A percentile compares a stretch with the other conserved stretches of the same genome.
Conservation (phyloP, 2,113 vertebrate genomes). For the Lucifuga dentata region DNA sequence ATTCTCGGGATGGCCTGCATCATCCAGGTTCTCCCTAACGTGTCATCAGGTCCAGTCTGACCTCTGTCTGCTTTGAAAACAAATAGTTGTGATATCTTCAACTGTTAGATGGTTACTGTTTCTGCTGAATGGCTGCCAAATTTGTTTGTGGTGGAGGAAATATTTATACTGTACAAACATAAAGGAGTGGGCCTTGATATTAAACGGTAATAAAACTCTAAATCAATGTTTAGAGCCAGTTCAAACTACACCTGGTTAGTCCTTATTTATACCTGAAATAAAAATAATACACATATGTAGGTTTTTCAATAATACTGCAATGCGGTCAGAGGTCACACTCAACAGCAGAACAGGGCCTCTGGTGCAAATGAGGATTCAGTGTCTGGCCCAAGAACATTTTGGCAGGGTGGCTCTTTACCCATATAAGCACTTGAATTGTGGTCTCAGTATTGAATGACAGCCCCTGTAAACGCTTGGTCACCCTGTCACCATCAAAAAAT, state of each 20-base stretch:
- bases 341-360: neutral
- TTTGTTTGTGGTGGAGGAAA: conserved; percentile 3
- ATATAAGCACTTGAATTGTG: neutral
- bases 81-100: conserved; percentile 13
- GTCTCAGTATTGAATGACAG: neutral
- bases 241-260: neutral
- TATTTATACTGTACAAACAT: neutral
- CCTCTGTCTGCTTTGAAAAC: conserved; percentile 31
- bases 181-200: neutral
- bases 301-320: neutral
- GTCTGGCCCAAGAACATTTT: neutral
- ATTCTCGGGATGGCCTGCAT: conserved; percentile 70
- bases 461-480: neutral
- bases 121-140: conserved; percentile 5
- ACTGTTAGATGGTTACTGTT: conserved; percentile 15
- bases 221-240: neutral
- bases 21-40: conserved; percentile 58
- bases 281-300: neutral
- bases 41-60: conserved; percentile 56
- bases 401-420: neutral
- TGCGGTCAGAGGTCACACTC: conserved; percentile 22
- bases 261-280: neutral
- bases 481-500: neutral
- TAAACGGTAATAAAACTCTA: neutral
- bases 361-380: neutral